Evolutionary conservation across 2,113 vertebrate species (phyloP).

Genomic region (Geococcyx californianus): DNA sequence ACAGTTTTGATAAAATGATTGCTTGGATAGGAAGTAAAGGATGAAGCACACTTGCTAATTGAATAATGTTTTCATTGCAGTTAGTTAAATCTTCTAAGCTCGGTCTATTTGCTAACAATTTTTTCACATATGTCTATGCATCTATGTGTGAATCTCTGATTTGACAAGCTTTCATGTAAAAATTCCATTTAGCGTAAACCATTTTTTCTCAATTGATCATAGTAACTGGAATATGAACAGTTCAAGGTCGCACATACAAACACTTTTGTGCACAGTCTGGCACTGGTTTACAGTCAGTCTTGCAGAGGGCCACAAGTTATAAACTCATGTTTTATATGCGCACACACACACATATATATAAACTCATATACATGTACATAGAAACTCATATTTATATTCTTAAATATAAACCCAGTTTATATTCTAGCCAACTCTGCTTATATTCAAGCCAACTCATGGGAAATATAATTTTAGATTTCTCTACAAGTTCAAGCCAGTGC

Average conservation of each 20-base stretch:
- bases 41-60: background rate
- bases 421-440: background rate
- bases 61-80: background rate
- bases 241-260: background rate
- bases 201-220: background rate
- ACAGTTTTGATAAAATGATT: background rate
- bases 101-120: background rate
- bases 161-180: background rate
- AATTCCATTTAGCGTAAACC: background rate
- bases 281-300: background rate
- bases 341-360: background rate
- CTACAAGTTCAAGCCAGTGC: background rate
- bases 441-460: background rate
- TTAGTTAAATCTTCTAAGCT: background rate
- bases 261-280: background rate
- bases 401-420: background rate
- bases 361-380: background rate
- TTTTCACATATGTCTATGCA: accelerated
- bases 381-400: background rate
- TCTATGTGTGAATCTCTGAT: background rate
- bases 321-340: background rate
- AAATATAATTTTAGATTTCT: background rate
- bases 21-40: background rate
- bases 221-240: background rate
- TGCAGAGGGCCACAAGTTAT: background rate